These are phyloP conservation scores for Andrena fulva DNA, from an alignment of 2,888 invertebrate species.

Conservation along the genomic window DNA sequence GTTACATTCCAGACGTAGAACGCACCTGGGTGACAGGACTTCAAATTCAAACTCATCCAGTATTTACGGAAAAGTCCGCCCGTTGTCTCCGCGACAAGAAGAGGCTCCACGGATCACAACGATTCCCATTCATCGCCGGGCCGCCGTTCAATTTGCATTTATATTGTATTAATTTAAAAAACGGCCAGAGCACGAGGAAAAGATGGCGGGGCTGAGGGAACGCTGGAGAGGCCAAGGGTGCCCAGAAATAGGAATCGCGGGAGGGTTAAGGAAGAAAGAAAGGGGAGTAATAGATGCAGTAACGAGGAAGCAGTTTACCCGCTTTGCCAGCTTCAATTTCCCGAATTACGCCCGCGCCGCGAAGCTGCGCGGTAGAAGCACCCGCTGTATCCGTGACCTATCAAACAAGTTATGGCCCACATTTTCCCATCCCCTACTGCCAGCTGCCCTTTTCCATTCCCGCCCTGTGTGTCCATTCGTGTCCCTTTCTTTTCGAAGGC, in stretches of 20 bases:
- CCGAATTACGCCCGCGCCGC: constrained; percentile 72
- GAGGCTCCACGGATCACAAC: constrained; percentile 1
- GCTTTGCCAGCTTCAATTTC: constrained; percentile 74
- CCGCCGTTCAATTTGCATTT: constrained; percentile 78
- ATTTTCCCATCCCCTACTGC: constrained; percentile 39
- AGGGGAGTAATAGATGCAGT: constrained; percentile 62
- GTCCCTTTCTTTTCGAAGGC: neutral
- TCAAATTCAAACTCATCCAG: no score
- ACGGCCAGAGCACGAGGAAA: constrained; percentile 17
- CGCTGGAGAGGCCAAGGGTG: neutral
- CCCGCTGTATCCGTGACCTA: constrained; percentile 31
- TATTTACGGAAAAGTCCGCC: neutral
- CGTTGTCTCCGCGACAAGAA: neutral
- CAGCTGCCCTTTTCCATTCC: constrained; percentile 4
- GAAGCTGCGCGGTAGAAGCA: constrained; percentile 69
- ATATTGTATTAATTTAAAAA: constrained; percentile 80
- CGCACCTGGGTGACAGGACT: no score
- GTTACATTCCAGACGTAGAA: no score
- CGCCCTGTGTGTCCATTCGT: constrained; percentile 10
- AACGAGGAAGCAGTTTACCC: constrained; percentile 75
- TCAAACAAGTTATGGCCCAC: constrained; percentile 58
- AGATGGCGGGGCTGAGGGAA: neutral
- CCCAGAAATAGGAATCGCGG: neutral
- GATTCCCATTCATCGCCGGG: constrained; percentile 65
- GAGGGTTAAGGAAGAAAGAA: constrained; percentile 34